A percentile compares a stretch with the other conserved stretches of the same genome.
Conservation (phyloP, 1,140 invertebrate genomes). For the Temnothorax curvispinosus region DNA sequence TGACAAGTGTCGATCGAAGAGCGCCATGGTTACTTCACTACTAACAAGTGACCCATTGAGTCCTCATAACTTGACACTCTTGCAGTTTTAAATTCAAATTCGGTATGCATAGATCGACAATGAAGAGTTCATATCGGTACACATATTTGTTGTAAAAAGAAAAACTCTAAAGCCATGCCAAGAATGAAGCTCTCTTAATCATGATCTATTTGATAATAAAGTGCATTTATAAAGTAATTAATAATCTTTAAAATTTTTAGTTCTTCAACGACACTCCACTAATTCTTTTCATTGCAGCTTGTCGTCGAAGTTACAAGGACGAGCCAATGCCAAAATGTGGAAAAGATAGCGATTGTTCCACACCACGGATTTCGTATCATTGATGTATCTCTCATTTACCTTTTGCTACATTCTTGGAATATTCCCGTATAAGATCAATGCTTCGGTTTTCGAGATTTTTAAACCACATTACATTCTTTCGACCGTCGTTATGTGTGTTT, state of each 20-base stretch:
- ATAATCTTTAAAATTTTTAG: not conserved
- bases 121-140: no score
- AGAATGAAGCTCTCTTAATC: not conserved
- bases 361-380: slow-evolving; percentile 20
- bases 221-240: not conserved
- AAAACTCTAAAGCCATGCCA: no score
- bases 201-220: not conserved
- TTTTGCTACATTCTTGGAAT: slow-evolving; percentile 64
- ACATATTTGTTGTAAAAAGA: no score
- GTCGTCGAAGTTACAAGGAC: not conserved
- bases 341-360: slow-evolving; percentile 64
- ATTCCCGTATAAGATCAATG: slow-evolving; percentile 64
- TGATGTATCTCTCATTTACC: slow-evolving; percentile 61
- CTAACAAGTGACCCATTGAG: not conserved
- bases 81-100: no score
- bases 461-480: slow-evolving; percentile 52
- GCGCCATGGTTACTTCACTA: not conserved
- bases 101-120: no score
- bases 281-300: not conserved
- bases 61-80: not conserved
- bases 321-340: no score
- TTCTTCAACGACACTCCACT: not conserved
- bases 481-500: slow-evolving; percentile 3
- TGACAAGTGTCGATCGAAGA: not conserved
- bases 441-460: slow-evolving; percentile 18